A percentile compares a stretch with the other conserved stretches of the same genome.
phyloP scores from a whole-genome alignment of 2,113 vertebrate genomes.

The Pelmatolapia mariae region DNA sequence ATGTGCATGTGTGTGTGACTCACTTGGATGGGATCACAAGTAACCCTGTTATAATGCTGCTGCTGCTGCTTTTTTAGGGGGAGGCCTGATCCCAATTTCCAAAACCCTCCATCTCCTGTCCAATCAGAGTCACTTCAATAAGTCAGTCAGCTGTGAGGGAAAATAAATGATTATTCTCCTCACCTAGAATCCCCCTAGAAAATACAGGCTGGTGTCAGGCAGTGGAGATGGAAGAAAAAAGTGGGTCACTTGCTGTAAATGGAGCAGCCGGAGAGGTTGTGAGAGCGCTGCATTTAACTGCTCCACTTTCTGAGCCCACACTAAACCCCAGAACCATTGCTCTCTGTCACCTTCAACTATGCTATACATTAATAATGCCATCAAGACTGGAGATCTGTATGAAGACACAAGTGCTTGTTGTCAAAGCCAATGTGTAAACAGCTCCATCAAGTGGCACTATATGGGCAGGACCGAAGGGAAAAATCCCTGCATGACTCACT shows the following conservation, averaged over 20 bases:
- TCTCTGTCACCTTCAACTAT: slow-evolving; percentile 68
- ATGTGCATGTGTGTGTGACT: slow-evolving; percentile 13
- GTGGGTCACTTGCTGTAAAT: slow-evolving; percentile 65
- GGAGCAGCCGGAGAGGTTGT: slow-evolving; percentile 57
- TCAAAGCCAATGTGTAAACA: slow-evolving; percentile 15
- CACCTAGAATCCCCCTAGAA: slow-evolving; percentile 30
- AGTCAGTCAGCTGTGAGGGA: slow-evolving; percentile 38
- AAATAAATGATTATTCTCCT: slow-evolving; percentile 7
- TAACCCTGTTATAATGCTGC: neutral
- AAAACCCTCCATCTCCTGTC: neutral
- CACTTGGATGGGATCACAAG: slow-evolving; percentile 42
- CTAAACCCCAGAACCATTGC: slow-evolving; percentile 57
- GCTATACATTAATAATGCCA: slow-evolving; percentile 57
- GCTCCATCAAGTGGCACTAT: slow-evolving; percentile 38
- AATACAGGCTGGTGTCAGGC: slow-evolving; percentile 44
- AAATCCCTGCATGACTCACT: neutral
- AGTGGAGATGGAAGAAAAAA: slow-evolving; percentile 32
- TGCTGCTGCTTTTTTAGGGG: neutral
- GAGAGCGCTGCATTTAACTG: slow-evolving; percentile 71
- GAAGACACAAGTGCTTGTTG: neutral
- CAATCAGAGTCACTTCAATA: slow-evolving; percentile 3
- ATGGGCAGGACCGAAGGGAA: neutral
- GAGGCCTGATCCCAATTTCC: slow-evolving; percentile 15
- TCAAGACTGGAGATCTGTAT: neutral
- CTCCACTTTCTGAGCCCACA: slow-evolving; percentile 65